Evolutionary conservation across 2,797 vertebrate species (phyloP).

Genomic region (Calcarius lapponicus): DNA sequence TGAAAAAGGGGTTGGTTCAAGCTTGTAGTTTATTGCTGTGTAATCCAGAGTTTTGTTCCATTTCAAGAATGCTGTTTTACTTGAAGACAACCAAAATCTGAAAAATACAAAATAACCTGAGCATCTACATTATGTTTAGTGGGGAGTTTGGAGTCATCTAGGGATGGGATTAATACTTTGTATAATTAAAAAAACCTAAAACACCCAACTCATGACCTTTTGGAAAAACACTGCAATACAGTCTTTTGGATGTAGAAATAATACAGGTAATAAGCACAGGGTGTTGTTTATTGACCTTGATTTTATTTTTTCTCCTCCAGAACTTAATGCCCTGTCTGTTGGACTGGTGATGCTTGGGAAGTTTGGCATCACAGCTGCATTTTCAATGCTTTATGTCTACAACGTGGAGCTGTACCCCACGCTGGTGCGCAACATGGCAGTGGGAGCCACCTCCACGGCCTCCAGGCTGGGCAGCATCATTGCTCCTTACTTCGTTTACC

Average conservation of each 20-base stretch:
- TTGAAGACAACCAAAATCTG: not conserved
- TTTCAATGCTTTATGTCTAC: conserved; percentile 92
- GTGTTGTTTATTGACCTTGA: not conserved
- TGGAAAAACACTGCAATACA: not conserved
- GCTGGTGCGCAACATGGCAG: conserved; percentile 86
- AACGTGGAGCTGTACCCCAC: conserved; percentile 92
- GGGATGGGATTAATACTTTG: not conserved
- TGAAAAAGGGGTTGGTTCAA: not conserved
- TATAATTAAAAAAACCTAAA: not conserved
- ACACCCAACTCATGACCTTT: accelerated
- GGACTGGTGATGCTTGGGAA: conserved; percentile 89
- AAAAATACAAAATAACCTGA: not conserved
- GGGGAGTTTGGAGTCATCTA: not conserved
- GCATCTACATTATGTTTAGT: not conserved
- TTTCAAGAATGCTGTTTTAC: not conserved
- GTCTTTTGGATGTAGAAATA: not conserved
- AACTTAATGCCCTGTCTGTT: conserved; percentile 69
- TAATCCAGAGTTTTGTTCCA: not conserved
- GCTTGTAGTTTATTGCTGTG: not conserved
- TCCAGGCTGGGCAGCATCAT: conserved; percentile 91
- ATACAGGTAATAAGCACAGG: not conserved
- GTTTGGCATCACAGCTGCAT: conserved; percentile 90
- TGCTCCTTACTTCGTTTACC: conserved; percentile 90
- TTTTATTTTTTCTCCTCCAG: conserved; percentile 62
- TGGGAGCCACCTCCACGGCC: conserved; percentile 88